Conservation (phyloP, 1,140 invertebrate genomes). For the Samia ricini region DNA sequence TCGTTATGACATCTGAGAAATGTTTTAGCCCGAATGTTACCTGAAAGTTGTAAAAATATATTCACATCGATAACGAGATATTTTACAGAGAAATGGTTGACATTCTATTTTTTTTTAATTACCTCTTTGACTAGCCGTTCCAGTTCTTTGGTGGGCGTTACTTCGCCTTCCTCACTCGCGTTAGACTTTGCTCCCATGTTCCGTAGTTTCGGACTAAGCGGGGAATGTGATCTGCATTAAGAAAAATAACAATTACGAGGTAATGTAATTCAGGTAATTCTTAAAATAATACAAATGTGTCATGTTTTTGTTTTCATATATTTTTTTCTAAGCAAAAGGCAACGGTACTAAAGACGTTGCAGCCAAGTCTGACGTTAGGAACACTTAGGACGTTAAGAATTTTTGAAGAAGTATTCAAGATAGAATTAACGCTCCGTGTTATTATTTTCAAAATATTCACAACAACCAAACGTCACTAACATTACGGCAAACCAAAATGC, state of each 20-base stretch:
- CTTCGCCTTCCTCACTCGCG: constrained; percentile 75
- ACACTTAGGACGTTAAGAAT: too few species aligned
- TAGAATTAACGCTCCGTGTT: too few species aligned
- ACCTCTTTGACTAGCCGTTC: constrained; percentile 83
- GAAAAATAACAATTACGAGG: constrained; percentile 23
- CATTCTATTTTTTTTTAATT: constrained; percentile 11
- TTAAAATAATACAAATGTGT: too few species aligned
- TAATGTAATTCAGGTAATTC: constrained; percentile 48
- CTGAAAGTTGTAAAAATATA: constrained; percentile 60
- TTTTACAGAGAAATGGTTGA: neutral
- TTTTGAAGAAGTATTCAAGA: too few species aligned
- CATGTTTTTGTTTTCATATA: too few species aligned
- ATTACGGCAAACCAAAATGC: too few species aligned
- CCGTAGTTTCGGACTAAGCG: constrained; percentile 78
- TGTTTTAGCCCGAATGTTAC: constrained; percentile 89
- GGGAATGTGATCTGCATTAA: constrained; percentile 78
- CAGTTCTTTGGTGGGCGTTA: constrained; percentile 79
- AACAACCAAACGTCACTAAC: too few species aligned
- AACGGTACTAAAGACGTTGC: too few species aligned
- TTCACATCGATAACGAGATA: neutral
- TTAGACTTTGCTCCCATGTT: constrained; percentile 73
- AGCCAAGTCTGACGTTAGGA: too few species aligned
- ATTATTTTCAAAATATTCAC: too few species aligned
- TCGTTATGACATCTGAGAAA: constrained; percentile 93
- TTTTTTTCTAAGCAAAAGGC: too few species aligned